phyloP scores from a whole-genome alignment of 1,140 invertebrate species.

The Drosophila ironensis region DNA sequence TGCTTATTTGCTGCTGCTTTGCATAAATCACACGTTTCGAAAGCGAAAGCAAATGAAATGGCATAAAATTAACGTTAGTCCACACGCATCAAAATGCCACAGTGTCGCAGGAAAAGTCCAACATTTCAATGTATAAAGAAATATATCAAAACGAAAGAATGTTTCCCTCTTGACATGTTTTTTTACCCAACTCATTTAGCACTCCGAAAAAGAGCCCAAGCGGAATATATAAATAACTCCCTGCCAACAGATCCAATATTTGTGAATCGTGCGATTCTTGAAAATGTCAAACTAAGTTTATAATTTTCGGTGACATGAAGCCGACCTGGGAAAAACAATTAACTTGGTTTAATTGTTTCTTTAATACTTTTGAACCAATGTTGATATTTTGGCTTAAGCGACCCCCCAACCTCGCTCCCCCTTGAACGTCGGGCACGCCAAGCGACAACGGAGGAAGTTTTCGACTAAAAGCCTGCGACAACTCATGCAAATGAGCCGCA shows the following conservation, averaged over 20 bases:
- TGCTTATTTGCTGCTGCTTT: conserved; percentile 69
- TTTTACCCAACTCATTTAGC: neutral
- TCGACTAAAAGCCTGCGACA: conserved; percentile 75
- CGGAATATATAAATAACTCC: no score
- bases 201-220: no score
- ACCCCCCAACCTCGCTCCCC: conserved; percentile 4
- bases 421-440: conserved; percentile 1
- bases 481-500: conserved; percentile 76
- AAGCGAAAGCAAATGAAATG: conserved; percentile 59
- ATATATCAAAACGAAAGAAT: neutral
- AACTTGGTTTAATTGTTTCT: conserved; percentile 23
- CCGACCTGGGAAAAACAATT: conserved; percentile 4
- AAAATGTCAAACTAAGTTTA: neutral
- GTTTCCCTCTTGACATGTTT: no score
- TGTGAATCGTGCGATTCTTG: neutral
- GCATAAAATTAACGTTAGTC: conserved; percentile 71
- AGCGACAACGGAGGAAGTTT: conserved; percentile 45
- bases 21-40: conserved; percentile 73
- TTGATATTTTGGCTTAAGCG: conserved; percentile 42
- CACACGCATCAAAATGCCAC: conserved; percentile 35
- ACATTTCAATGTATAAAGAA: neutral
- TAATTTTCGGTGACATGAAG: neutral
- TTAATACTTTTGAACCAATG: conserved; percentile 42
- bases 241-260: neutral
- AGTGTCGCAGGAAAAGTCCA: conserved; percentile 10